A percentile compares a stretch with the other conserved stretches of the same genome.
These are phyloP conservation scores for Galeopsomyia nigrocyanea DNA, from an alignment of 2,888 invertebrate species.

Conservation along the genomic window DNA sequence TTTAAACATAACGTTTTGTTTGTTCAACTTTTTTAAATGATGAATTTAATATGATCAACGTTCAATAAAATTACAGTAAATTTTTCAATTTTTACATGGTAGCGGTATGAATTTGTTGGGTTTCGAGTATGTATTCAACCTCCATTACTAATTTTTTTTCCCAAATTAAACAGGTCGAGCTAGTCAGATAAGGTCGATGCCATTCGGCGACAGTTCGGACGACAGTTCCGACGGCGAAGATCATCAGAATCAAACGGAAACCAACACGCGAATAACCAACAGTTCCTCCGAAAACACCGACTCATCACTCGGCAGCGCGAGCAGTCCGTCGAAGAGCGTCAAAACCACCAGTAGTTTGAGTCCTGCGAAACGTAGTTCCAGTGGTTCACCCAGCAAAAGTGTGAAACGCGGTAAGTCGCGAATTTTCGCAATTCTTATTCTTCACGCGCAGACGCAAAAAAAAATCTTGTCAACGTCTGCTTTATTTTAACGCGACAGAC, in stretches of 20 bases:
- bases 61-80: no score
- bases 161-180: slow-evolving; percentile 73
- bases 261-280: slow-evolving; percentile 68
- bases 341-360: slow-evolving; percentile 89
- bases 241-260: slow-evolving; percentile 72
- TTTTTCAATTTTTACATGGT: no score
- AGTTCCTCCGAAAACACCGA: slow-evolving; percentile 73
- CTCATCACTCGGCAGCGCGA: slow-evolving; percentile 78
- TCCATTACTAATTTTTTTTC: slow-evolving; percentile 1
- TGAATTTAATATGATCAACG: no score
- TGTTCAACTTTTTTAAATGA: no score
- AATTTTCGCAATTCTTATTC: not conserved
- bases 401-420: slow-evolving; percentile 80
- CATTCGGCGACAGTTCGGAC: slow-evolving; percentile 95
- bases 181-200: slow-evolving; percentile 95
- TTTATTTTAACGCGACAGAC: slow-evolving; percentile 10
- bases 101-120: no score
- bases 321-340: slow-evolving; percentile 88
- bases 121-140: no score
- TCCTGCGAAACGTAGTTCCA: slow-evolving; percentile 86
- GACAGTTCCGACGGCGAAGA: slow-evolving; percentile 96
- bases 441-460: not conserved
- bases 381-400: slow-evolving; percentile 85
- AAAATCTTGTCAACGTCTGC: slow-evolving; percentile 12
- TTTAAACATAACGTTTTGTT: no score